phyloP scores from a whole-genome alignment of 1,140 invertebrate genomes.

The Oreohelix idahoensis region DNA sequence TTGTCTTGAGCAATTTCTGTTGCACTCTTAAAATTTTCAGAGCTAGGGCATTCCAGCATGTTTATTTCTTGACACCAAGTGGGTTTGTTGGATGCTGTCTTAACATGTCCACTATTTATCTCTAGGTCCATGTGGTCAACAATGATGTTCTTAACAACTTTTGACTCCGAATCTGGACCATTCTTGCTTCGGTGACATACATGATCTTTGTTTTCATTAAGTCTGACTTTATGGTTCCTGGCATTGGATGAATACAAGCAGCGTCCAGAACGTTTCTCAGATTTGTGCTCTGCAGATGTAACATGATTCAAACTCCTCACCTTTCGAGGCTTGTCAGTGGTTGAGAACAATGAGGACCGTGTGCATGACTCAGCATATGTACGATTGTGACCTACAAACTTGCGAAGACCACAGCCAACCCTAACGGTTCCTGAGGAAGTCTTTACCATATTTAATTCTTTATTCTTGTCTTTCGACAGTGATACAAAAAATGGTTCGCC shows the following conservation, averaged over 20 bases:
- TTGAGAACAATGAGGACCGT: not conserved
- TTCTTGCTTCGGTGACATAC: not conserved
- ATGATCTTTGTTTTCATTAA: not conserved
- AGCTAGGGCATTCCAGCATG: not conserved
- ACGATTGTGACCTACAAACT: not conserved
- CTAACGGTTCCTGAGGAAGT: constrained; percentile 27
- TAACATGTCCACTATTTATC: not conserved
- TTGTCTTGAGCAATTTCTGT: not conserved
- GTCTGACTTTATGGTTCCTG: too few relatives aligned
- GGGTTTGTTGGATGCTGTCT: not conserved
- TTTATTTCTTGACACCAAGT: not conserved
- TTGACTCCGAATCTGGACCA: not conserved
- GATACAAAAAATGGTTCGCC: constrained; percentile 36
- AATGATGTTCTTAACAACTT: not conserved
- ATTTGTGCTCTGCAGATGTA: not conserved
- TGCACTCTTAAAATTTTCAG: not conserved
- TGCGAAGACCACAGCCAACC: constrained; percentile 19
- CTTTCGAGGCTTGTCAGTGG: not conserved
- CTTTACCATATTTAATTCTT: constrained; percentile 38
- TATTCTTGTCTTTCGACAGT: constrained; percentile 31
- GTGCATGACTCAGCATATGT: not conserved
- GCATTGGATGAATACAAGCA: not conserved
- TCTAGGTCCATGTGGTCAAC: not conserved
- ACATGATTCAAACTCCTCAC: not conserved
- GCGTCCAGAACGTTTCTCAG: not conserved